These are phyloP conservation scores for Suillia variegata DNA, from an alignment of 2,888 invertebrate genomes.

Conservation along the genomic window DNA sequence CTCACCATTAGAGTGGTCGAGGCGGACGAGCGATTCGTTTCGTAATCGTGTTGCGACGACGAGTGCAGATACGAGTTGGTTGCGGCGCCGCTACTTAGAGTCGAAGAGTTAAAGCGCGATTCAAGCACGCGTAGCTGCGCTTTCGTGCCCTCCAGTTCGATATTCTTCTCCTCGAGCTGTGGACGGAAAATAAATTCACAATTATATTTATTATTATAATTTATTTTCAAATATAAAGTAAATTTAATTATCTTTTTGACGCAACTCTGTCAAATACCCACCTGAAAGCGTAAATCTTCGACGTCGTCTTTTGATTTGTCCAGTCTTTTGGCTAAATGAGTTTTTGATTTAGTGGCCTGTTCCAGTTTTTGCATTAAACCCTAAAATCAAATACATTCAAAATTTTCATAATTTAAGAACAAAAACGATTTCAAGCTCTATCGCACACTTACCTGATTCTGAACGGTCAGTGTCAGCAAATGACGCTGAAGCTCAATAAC, in stretches of 20 bases:
- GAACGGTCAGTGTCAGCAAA: conserved; percentile 78
- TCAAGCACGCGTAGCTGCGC: conserved; percentile 79
- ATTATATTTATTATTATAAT: neutral
- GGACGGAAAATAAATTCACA: neutral
- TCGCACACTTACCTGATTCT: conserved; percentile 80
- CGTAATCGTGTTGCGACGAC: conserved; percentile 56
- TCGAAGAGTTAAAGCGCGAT: conserved; percentile 55
- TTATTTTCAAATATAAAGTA: neutral
- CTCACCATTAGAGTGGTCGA: conserved; percentile 53
- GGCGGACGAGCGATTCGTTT: conserved; percentile 55
- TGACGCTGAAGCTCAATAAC: conserved; percentile 83
- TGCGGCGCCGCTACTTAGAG: conserved; percentile 61
- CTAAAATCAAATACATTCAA: too few species aligned
- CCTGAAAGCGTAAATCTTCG: conserved; percentile 82
- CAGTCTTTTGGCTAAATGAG: conserved; percentile 69
- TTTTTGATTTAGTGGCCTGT: conserved; percentile 71
- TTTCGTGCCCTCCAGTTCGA: conserved; percentile 81
- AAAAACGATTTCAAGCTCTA: too few species aligned
- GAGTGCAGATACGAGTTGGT: conserved; percentile 55
- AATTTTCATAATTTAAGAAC: too few species aligned
- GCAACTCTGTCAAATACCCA: conserved; percentile 53
- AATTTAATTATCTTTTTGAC: too few species aligned
- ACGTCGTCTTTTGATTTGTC: conserved; percentile 79
- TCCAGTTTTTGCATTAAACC: conserved; percentile 75
- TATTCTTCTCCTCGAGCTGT: conserved; percentile 81